A percentile compares a stretch with the other conserved stretches of the same genome.
Conservation (phyloP, 92 coral and sea anemone species). For the Scolanthus callimorphus region DNA sequence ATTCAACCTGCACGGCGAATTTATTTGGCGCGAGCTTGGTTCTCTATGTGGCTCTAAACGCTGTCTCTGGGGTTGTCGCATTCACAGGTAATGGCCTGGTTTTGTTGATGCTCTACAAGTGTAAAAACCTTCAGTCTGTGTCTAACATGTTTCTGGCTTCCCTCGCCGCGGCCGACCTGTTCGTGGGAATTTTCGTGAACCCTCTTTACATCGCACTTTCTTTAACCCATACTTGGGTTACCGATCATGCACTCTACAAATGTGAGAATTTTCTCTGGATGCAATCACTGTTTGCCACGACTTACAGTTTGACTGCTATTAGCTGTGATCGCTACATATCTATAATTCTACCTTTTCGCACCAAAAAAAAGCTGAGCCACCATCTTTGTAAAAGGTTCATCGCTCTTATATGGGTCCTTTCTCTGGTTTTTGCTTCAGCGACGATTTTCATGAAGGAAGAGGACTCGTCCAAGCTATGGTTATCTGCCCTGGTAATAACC, state of each 20-base stretch:
- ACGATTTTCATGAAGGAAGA: slow-evolving; percentile 5
- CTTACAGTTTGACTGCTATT: slow-evolving; percentile 44
- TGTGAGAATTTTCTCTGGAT: slow-evolving; percentile 53
- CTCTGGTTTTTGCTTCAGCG: slow-evolving; percentile 25
- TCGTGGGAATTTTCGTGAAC: slow-evolving; percentile 29
- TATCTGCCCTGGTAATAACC: slow-evolving; percentile 20
- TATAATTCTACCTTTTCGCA: slow-evolving; percentile 23
- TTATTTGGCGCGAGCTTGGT: too few species aligned
- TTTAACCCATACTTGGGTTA: slow-evolving; percentile 18
- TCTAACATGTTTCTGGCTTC: too few species aligned
- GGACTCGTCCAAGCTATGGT: slow-evolving; percentile 36
- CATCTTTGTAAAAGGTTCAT: slow-evolving; percentile 8
- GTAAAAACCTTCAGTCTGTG: too few species aligned
- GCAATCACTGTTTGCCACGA: slow-evolving; percentile 35
- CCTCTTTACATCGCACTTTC: slow-evolving; percentile 37
- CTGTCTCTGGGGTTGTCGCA: too few species aligned
- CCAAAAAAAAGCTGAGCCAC: slow-evolving; percentile 23
- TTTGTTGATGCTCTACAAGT: too few species aligned
- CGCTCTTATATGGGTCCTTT: slow-evolving; percentile 34
- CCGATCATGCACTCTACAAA: slow-evolving; percentile 28
- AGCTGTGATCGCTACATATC: slow-evolving; percentile 46
- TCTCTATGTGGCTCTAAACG: too few species aligned
- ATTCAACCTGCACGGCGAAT: too few species aligned
- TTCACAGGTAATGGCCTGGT: too few species aligned
- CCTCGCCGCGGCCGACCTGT: too few species aligned